These are phyloP conservation scores for Drosophila greeni DNA, from an alignment of 2,888 invertebrate genomes.

Conservation along the genomic window DNA sequence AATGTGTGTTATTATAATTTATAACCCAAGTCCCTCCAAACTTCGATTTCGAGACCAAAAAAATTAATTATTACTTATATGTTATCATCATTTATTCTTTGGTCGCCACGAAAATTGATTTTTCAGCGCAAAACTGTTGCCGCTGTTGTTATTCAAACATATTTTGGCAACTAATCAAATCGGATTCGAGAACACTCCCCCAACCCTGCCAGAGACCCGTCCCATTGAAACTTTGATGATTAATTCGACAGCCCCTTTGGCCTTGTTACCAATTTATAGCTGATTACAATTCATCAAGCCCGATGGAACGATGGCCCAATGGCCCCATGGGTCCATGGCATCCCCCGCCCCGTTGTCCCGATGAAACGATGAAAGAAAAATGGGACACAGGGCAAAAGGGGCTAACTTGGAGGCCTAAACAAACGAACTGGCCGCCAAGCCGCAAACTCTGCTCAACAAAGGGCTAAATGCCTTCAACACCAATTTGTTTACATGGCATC, in stretches of 20 bases:
- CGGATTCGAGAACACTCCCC: not conserved
- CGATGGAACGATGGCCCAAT: conserved; percentile 13
- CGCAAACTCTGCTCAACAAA: conserved; percentile 52
- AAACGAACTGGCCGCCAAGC: conserved; percentile 52
- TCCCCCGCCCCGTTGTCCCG: too few species aligned
- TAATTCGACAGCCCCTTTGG: conserved; percentile 47
- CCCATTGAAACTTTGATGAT: conserved; percentile 52
- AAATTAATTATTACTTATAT: conserved; percentile 1
- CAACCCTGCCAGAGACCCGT: not conserved
- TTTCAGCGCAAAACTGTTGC: conserved; percentile 28
- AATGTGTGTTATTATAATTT: not conserved
- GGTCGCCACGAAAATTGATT: conserved; percentile 12
- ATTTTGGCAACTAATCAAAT: conserved; percentile 39
- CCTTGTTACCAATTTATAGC: conserved; percentile 53
- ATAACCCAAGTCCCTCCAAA: too few species aligned
- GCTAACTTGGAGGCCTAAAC: conserved; percentile 50
- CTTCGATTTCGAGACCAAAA: not conserved
- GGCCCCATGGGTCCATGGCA: conserved; percentile 2
- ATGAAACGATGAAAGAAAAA: conserved; percentile 14
- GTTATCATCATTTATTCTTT: not conserved
- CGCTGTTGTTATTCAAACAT: conserved; percentile 20
- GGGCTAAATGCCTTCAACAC: conserved; percentile 62
- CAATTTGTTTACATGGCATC: conserved; percentile 69
- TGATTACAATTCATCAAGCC: conserved; percentile 69
- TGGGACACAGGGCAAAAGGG: conserved; percentile 15